Conservation (phyloP, 2,797 vertebrate genomes). For the Halcyon badia region DNA sequence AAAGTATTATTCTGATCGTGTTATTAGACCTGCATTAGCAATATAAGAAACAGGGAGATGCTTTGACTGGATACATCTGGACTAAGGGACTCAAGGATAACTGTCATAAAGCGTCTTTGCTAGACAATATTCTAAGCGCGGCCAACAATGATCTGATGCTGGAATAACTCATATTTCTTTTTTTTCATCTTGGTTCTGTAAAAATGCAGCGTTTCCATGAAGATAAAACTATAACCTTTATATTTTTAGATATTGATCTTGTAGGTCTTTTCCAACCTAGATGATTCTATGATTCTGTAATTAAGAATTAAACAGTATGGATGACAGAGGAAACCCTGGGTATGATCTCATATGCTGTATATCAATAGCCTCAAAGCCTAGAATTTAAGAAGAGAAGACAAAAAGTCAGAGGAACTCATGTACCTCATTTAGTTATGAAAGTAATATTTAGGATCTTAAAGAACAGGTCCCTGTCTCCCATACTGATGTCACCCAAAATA, state of each 20-base stretch:
- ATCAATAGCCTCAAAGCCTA: not conserved
- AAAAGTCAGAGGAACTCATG: not conserved
- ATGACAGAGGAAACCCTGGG: fast-evolving
- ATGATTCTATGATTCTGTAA: too few relatives aligned
- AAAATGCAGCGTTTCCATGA: not conserved
- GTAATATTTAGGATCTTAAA: not conserved
- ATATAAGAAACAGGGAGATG: not conserved
- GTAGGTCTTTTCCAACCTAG: not conserved
- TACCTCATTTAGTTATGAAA: not conserved
- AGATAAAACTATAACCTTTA: not conserved
- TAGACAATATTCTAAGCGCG: not conserved
- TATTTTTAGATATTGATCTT: not conserved
- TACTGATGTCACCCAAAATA: not conserved
- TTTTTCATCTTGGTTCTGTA: not conserved
- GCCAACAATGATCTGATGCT: not conserved
- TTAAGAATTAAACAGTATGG: not conserved
- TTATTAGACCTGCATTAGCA: not conserved
- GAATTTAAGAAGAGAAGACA: not conserved
- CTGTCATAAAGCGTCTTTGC: not conserved
- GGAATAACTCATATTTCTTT: not conserved
- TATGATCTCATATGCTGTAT: not conserved
- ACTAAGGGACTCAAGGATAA: not conserved
- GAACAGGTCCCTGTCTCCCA: not conserved
- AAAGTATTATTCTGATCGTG: not conserved
- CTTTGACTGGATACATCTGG: not conserved